Evolutionary conservation across 2,888 invertebrate genomes (phyloP), one percentile per base, ranked within the genome.

Genomic region (Punctoribates punctum): DNA sequence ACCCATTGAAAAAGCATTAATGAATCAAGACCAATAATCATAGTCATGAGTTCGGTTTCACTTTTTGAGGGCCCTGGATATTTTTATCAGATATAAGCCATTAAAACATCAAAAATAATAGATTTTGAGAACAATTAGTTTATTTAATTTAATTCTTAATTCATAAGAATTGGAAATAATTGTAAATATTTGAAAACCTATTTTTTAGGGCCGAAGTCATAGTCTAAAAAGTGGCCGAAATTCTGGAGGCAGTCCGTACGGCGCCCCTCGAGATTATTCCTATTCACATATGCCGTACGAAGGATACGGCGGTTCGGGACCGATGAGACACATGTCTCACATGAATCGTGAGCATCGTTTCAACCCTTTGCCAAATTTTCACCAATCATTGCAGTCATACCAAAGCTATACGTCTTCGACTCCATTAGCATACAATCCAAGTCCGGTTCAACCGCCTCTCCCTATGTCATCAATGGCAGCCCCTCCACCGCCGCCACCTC

Each of bases 211-310:
- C 38, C 8, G 60, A 11, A 60, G 20, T 34, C 34, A 38, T 17
- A 67, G n/a, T 65, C 17, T 29, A 29, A 65, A 25, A 29, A n/a
- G 29, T 6, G n/a, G 11, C 5, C 67, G 67, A 8, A 34, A 13
- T 9, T 20, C 67, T 15, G 67, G 38, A 38, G 38, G 38, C 13
- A 5, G n/a, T 38, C 67, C 67, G 5, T 67, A 38, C 29, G 67
- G 67, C 38, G 1, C 67, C 4, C 15, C 27, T 9, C 62, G 67
- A 38, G 38, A 38, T 17, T 67, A 38, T 20, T 38, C 67, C 0
- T 67, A 67, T 38, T 38, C 67, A 67, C 67, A 67, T 38, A 67
- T 67, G 67, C 67, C 67, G 20, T 67, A 67, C n/a, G 67, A 67
- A 15, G 38, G 17, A n/a, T 67, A 67, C 38, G n/a, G 67, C 29